Base-by-base conservation (phyloP, 2,888 invertebrate species). In the Thelaira solivaga region DNA sequence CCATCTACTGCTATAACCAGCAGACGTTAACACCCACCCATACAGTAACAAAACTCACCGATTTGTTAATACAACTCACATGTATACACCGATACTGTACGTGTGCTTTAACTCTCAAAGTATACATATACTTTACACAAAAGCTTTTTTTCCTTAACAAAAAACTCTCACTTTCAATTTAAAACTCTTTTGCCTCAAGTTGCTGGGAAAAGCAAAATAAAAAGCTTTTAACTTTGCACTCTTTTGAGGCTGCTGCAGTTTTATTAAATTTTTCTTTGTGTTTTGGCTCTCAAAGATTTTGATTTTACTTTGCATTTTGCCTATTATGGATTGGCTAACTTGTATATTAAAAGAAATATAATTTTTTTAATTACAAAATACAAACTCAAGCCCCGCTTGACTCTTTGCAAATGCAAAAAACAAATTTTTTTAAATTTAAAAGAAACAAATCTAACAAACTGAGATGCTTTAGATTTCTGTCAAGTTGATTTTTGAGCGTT, bases 71-170 rank as follows among this genome's bases (percentile, higher is more conserved):
- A 26, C 24, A 57, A 5, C 2, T 67, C 62, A 69, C 72, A 74
- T 80, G 43, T 75, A 80, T 55, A 76, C 82, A 82, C 79, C 53
- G 73, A 82, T 31, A 80, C 67, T 82, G 43, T 82, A 36, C 67
- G 68, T 82, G 82, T 80, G 39, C 8, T 6, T n/a, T n/a, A n/a
- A 10, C 80, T 76, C 76, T 76, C 68, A 34, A n/a, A 43, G 77
- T 80, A 61, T 81, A 80, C 74, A 59, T 80, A 80, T 75, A 81
- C 71, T 55, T n/a, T n/a, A 73, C 71, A 68, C 24, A 1, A 76
- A 78, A 82, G 78, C 80, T 80, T 76, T 81, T 36, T 26, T 36
- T 10, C 10, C 26, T 18, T n/a, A n/a, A n/a, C n/a, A n/a, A 29
- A 47, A 41, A 31, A 75, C 80, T 76, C 77, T 80, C 68, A 73